A percentile compares a stretch with the other conserved stretches of the same genome.
These are phyloP conservation scores for Semaprochilodus insignis DNA, from an alignment of 2,797 vertebrate genomes.

Conservation along the genomic window DNA sequence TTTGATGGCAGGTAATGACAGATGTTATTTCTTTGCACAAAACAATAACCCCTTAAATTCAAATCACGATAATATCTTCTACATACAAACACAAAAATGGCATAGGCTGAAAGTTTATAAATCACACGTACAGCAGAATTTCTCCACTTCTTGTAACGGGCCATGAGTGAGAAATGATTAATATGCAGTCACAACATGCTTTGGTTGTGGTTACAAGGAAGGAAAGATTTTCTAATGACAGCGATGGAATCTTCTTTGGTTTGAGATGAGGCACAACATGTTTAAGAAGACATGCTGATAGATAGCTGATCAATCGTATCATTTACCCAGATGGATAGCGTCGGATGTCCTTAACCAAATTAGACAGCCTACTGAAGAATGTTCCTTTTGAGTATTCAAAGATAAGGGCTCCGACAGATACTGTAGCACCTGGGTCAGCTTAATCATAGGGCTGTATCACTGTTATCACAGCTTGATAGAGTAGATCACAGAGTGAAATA, in stretches of 20 bases:
- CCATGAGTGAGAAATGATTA: not conserved
- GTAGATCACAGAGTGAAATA: not conserved
- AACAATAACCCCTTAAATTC: not conserved
- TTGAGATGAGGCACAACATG: constrained; percentile 31
- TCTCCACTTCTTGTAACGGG: not conserved
- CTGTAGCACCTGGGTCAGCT: not conserved
- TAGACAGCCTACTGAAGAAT: constrained; percentile 39
- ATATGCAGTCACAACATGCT: not conserved
- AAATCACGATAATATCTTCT: not conserved
- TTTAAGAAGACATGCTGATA: not conserved
- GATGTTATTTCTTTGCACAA: not conserved
- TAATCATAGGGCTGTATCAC: not conserved
- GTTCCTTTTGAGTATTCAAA: constrained; percentile 19
- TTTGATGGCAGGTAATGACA: not conserved
- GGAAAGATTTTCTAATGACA: too few species aligned
- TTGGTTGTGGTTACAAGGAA: not conserved
- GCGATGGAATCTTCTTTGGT: not conserved
- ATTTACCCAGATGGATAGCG: constrained; percentile 21
- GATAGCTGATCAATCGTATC: constrained; percentile 34
- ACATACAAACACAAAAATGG: too few species aligned
- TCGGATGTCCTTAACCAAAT: constrained; percentile 53
- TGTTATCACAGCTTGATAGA: not conserved
- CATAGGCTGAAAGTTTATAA: too few species aligned
- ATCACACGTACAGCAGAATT: too few species aligned
- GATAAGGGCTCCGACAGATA: constrained; percentile 34